Percentiles rank a stretch among this genome's conserved stretches.
Evolutionary conservation across 2,888 invertebrate species (phyloP).

Genomic region (Pseudanteris insignis): DNA sequence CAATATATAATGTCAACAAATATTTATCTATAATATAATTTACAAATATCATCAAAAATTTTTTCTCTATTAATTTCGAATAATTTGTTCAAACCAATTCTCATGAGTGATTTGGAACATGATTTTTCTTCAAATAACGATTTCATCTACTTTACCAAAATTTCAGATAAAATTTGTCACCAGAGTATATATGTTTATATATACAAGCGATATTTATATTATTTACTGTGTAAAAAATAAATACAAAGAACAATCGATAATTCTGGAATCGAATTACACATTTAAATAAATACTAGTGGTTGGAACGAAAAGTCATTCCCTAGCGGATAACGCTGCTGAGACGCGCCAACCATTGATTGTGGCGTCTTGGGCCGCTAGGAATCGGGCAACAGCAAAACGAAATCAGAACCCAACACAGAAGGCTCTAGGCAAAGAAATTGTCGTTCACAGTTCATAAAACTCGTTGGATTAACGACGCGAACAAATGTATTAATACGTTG

Average conservation of each 20-base stretch:
- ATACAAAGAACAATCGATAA: constrained; percentile 41
- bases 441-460: background rate
- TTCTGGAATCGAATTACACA: constrained; percentile 18
- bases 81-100: too few relatives aligned
- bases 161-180: constrained; percentile 3
- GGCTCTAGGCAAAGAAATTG: constrained; percentile 15
- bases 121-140: too few relatives aligned
- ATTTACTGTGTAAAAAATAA: constrained; percentile 40
- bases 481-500: too few relatives aligned
- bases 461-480: too few relatives aligned
- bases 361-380: constrained; percentile 11
- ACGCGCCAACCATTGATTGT: constrained; percentile 33
- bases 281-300: constrained; percentile 35
- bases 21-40: too few relatives aligned
- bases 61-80: too few relatives aligned
- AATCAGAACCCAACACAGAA: constrained; percentile 5
- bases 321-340: constrained; percentile 53
- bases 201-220: constrained; percentile 26
- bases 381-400: constrained; percentile 6
- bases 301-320: constrained; percentile 21
- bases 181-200: constrained; percentile 18
- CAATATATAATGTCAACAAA: background rate
- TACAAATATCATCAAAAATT: too few relatives aligned
- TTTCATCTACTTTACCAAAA: too few relatives aligned
- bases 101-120: too few relatives aligned